A percentile compares a stretch with the other conserved stretches of the same genome.
These are phyloP conservation scores for Clunio marinus DNA, from an alignment of 2,888 invertebrate genomes.

Conservation along the genomic window DNA sequence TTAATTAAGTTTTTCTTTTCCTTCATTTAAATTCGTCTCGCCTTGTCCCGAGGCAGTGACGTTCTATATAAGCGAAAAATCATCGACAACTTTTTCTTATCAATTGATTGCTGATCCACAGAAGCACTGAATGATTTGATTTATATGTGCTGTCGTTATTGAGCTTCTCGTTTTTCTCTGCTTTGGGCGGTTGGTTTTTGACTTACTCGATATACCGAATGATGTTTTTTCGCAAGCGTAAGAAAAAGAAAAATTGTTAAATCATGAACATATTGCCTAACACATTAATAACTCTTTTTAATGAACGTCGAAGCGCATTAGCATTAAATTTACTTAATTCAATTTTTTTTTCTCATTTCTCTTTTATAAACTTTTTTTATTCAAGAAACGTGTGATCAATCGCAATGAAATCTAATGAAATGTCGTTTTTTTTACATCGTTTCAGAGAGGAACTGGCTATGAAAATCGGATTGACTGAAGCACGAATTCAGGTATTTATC, in stretches of 20 bases:
- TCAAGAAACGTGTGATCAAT: slow-evolving; percentile 27
- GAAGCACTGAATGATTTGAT: slow-evolving; percentile 28
- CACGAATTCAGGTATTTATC: slow-evolving; percentile 61
- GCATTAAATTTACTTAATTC: slow-evolving; percentile 22
- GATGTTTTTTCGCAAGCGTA: neutral
- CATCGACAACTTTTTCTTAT: slow-evolving; percentile 26
- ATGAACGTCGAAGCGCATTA: neutral
- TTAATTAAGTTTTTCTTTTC: slow-evolving; percentile 35
- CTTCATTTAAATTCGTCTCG: slow-evolving; percentile 33
- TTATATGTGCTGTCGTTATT: neutral
- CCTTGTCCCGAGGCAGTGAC: neutral
- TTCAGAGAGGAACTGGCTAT: slow-evolving; percentile 68
- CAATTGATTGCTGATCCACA: slow-evolving; percentile 36
- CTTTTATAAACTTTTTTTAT: too few relatives aligned
- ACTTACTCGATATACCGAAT: neutral
- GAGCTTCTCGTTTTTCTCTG: slow-evolving; percentile 32
- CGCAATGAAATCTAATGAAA: neutral
- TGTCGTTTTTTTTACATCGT: slow-evolving; percentile 42
- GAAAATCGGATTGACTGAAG: slow-evolving; percentile 69
- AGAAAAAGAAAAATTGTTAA: slow-evolving; percentile 15
- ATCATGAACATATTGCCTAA: slow-evolving; percentile 20
- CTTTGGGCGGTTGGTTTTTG: neutral
- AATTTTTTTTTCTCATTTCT: too few relatives aligned
- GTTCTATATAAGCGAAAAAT: neutral
- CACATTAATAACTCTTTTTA: slow-evolving; percentile 6